Conservation (phyloP, 2,113 vertebrate genomes). For the Nannospalax galili region DNA sequence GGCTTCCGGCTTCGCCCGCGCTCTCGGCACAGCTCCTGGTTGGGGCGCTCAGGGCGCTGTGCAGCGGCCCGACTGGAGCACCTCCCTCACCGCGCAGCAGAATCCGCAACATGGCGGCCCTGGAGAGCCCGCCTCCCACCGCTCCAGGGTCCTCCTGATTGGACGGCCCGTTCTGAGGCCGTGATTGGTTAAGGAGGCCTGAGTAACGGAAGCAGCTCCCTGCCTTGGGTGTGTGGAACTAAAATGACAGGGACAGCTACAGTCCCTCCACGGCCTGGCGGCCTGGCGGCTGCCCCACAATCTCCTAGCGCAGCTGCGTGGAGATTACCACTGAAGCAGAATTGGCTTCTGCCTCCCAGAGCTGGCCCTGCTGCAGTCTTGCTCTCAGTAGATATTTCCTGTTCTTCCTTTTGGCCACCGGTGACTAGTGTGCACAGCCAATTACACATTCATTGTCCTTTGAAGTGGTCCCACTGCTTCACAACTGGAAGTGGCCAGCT, state of each 20-base stretch:
- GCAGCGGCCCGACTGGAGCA: background rate
- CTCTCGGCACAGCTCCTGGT: background rate
- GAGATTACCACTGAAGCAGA: background rate
- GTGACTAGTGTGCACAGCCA: background rate
- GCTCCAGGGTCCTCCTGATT: background rate
- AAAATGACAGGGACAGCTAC: background rate
- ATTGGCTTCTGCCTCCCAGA: background rate
- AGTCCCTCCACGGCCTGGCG: background rate
- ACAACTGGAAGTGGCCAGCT: background rate
- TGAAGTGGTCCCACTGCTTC: background rate
- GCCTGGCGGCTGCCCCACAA: no score
- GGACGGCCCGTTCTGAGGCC: no score
- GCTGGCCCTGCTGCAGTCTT: no score
- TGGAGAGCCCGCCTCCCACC: background rate
- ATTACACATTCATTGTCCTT: background rate
- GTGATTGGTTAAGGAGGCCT: background rate
- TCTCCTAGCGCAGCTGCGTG: background rate
- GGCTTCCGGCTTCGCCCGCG: background rate
- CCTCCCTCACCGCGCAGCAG: background rate
- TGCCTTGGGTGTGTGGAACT: background rate
- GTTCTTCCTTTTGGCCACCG: background rate
- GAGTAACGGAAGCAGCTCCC: background rate
- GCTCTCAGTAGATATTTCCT: no score
- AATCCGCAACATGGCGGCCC: background rate
- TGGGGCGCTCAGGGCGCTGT: background rate